A percentile compares a stretch with the other conserved stretches of the same genome.
phyloP scores from a whole-genome alignment of 2,113 vertebrate species.

The Peromyscus maniculatus region DNA sequence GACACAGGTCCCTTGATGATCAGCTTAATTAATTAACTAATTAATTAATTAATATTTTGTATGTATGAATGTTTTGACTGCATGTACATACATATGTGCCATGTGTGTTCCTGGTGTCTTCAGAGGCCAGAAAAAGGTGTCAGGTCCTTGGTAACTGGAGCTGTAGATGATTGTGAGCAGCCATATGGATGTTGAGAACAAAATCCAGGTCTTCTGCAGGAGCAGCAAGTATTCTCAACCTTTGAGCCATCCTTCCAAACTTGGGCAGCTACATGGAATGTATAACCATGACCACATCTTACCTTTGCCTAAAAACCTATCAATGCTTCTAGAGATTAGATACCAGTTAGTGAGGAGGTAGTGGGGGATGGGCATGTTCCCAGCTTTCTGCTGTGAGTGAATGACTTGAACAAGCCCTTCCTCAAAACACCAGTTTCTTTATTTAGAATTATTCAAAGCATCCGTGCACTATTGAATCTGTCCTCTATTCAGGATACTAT shows the following conservation, averaged over 20 bases:
- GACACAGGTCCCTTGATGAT: background rate
- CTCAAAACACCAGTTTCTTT: background rate
- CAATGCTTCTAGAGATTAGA: background rate
- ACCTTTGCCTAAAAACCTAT: background rate
- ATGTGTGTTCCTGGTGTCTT: background rate
- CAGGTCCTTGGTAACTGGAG: background rate
- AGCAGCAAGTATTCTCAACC: background rate
- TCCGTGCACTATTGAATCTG: background rate
- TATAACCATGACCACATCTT: background rate
- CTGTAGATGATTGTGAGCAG: background rate
- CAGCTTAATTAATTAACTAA: background rate
- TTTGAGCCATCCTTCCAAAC: background rate
- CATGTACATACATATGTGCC: background rate
- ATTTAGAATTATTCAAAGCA: background rate
- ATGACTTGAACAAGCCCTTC: constrained; percentile 2
- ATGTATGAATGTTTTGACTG: background rate
- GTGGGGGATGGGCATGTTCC: accelerated
- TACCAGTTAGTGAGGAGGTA: background rate
- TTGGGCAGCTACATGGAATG: background rate
- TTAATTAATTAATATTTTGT: background rate
- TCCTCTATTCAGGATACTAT: background rate
- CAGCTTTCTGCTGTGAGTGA: background rate
- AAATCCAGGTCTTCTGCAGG: background rate
- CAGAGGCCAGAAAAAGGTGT: background rate
- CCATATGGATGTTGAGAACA: background rate